Evolutionary conservation across 2,113 vertebrate species (phyloP).

Genomic region (Centropristis striata): DNA sequence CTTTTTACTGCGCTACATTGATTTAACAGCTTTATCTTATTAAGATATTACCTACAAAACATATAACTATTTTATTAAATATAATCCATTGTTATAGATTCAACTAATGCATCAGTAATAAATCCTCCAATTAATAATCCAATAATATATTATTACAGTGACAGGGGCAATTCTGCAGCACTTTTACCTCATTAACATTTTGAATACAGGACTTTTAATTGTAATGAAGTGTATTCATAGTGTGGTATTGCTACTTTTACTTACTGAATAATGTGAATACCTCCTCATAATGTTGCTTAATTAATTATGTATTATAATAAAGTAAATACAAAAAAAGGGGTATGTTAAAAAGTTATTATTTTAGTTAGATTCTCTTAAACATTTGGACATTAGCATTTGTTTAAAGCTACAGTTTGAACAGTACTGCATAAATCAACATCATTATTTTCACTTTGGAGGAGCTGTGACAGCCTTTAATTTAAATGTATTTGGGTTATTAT

Average conservation of each 20-base stretch:
- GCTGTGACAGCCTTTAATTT: background rate
- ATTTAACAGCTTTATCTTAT: background rate
- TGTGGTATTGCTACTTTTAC: background rate
- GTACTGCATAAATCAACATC: background rate
- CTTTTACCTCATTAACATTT: background rate
- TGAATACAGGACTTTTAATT: background rate
- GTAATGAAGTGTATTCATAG: background rate
- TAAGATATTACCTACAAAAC: background rate
- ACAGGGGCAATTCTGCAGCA: background rate
- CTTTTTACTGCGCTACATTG: background rate
- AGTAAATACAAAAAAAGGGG: background rate
- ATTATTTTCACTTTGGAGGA: constrained; percentile 21
- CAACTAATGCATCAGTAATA: background rate
- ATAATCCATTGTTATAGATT: background rate
- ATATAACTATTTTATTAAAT: background rate
- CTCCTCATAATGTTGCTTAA: background rate
- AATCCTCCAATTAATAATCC: background rate
- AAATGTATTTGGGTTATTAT: constrained; percentile 5
- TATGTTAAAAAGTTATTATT: background rate
- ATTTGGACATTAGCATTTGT: background rate
- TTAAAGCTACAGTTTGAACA: background rate
- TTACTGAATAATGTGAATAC: background rate
- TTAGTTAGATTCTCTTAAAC: background rate
- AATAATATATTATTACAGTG: background rate
- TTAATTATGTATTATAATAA: background rate